These are phyloP conservation scores for Prionailurus bengalensis DNA, from an alignment of 2,113 vertebrate species.

Conservation along the genomic window DNA sequence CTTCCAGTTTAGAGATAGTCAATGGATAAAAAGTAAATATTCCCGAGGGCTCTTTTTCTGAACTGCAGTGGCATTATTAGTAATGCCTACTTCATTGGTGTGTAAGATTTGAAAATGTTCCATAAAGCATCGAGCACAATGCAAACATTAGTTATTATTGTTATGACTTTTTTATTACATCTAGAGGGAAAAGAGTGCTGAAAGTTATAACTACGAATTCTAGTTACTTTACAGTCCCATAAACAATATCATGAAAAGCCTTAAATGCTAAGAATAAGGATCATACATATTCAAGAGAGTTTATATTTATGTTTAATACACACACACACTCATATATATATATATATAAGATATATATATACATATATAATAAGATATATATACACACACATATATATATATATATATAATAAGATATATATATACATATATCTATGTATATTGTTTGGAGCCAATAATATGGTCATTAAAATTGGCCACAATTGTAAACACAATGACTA, in stretches of 20 bases:
- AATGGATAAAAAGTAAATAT: neutral
- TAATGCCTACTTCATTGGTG: too few species aligned
- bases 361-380: neutral
- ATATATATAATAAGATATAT: neutral
- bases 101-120: neutral
- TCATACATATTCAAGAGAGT: neutral
- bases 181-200: neutral
- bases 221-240: conserved; percentile 25
- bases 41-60: neutral
- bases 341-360: neutral
- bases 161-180: conserved; percentile 32
- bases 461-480: neutral
- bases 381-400: neutral
- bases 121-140: neutral
- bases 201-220: conserved; percentile 26
- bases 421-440: neutral
- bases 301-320: neutral
- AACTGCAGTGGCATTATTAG: neutral
- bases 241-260: neutral
- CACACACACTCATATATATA: neutral
- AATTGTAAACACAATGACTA: neutral
- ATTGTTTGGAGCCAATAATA: neutral
- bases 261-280: neutral
- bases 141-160: neutral
- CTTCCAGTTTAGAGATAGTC: neutral